Evolutionary conservation across 1,140 invertebrate species (phyloP).

Genomic region (Drosophila littoralis): DNA sequence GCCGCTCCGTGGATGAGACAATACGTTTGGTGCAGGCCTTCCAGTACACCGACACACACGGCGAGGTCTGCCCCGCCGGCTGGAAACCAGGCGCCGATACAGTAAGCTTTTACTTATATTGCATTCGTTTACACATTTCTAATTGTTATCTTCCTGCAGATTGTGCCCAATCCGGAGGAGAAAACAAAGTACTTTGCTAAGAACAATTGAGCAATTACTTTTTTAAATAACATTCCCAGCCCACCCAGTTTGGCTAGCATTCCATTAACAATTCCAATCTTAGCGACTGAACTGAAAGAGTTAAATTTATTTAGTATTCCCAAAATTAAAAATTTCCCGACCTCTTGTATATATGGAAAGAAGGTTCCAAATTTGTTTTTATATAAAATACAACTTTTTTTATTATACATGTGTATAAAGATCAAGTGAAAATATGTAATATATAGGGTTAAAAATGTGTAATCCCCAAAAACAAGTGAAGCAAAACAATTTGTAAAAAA

Average conservation of each 20-base stretch:
- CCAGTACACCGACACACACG: constrained; percentile 95
- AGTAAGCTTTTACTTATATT: constrained; percentile 83
- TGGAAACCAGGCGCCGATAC: constrained; percentile 97
- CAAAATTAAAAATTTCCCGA: constrained; percentile 1
- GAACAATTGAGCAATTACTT: constrained; percentile 55
- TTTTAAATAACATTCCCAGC: constrained; percentile 40
- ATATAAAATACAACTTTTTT: constrained; percentile 70
- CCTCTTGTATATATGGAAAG: constrained; percentile 50
- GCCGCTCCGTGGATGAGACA: constrained; percentile 96
- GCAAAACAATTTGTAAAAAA: too few relatives aligned
- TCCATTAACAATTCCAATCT: constrained; percentile 46
- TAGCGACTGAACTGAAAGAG: constrained; percentile 29
- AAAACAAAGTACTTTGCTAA: constrained; percentile 90
- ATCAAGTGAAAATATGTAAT: not conserved
- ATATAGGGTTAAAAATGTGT: not conserved
- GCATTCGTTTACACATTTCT: not conserved
- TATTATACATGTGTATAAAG: constrained; percentile 47
- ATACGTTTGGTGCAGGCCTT: constrained; percentile 96
- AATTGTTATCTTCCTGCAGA: constrained; percentile 85
- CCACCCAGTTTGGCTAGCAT: not conserved
- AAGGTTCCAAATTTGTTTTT: constrained; percentile 33
- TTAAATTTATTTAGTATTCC: constrained; percentile 38
- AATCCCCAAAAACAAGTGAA: too few relatives aligned
- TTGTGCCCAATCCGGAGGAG: constrained; percentile 90
- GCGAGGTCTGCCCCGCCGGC: constrained; percentile 96